phyloP scores from a whole-genome alignment of 2,888 invertebrate genomes.

The Trissonchulus latispiculum region DNA sequence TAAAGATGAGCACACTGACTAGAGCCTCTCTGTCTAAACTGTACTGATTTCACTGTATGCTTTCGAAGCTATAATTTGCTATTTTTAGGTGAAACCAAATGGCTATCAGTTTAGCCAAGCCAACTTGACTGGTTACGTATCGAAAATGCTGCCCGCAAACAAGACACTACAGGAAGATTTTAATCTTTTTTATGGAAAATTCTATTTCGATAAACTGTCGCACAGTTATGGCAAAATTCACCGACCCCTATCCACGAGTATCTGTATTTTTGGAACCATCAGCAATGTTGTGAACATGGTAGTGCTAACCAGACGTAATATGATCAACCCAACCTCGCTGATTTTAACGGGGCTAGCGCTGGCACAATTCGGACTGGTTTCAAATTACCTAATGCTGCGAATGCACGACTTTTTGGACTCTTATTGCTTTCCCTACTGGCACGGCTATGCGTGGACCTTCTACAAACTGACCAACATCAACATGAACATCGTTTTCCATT shows the following conservation, averaged over 20 bases:
- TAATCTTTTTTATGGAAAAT: neutral
- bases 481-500: constrained; percentile 21
- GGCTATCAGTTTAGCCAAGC: no score
- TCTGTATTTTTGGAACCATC: constrained; percentile 7
- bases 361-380: constrained; percentile 10
- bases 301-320: constrained; percentile 1
- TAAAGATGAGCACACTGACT: no score
- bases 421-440: neutral
- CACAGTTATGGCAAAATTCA: constrained; percentile 1
- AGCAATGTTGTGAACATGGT: constrained; percentile 3
- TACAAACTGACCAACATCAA: constrained; percentile 21
- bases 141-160: no score
- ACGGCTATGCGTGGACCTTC: neutral
- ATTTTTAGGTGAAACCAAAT: no score
- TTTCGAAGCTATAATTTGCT: no score
- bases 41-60: no score
- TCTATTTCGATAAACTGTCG: neutral
- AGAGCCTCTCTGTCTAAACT: no score
- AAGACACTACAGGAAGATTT: neutral
- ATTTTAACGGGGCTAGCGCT: constrained; percentile 3
- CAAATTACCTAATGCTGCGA: constrained; percentile 9
- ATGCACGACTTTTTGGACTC: neutral
- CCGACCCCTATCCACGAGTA: neutral
- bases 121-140: no score
- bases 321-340: constrained; percentile 3